Conservation (phyloP, 2,113 vertebrate species). For the Myiagra hebetior region DNA sequence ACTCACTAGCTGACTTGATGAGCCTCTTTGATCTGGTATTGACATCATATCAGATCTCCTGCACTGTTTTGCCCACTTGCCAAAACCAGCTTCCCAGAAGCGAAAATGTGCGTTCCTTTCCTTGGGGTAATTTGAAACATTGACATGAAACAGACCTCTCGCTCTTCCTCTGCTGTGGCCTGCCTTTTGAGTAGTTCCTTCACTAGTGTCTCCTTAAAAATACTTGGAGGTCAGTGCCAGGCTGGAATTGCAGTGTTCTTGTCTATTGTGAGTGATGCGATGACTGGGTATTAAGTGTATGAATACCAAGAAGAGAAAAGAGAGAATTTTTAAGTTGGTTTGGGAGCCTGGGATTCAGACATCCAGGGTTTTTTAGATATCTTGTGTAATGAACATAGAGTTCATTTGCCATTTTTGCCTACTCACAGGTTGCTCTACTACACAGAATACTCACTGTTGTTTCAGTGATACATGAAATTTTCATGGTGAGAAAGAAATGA, state of each 20-base stretch:
- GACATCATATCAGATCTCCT: slow-evolving; percentile 43
- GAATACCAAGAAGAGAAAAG: slow-evolving; percentile 8
- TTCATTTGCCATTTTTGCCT: background rate
- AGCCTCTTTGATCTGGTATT: slow-evolving; percentile 58
- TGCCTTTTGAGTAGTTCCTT: background rate
- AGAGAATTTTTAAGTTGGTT: slow-evolving; percentile 27
- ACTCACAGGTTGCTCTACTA: background rate
- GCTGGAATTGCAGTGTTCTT: slow-evolving; percentile 30
- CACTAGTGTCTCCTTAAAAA: slow-evolving; percentile 34
- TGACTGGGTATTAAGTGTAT: background rate
- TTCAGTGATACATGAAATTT: background rate
- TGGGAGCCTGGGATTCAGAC: slow-evolving; percentile 41
- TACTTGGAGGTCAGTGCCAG: slow-evolving; percentile 20
- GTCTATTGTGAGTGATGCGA: background rate
- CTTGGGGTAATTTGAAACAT: slow-evolving; percentile 46
- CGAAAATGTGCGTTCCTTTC: background rate
- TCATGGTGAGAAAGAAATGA: background rate
- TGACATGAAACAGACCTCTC: slow-evolving; percentile 40
- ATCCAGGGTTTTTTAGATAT: background rate
- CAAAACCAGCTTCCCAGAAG: slow-evolving; percentile 50
- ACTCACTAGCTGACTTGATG: slow-evolving; percentile 34
- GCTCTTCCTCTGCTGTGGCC: background rate
- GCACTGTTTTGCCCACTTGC: slow-evolving; percentile 15
- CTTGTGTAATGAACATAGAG: background rate
- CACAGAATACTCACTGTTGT: background rate